A percentile compares a stretch with the other conserved stretches of the same genome.
Conservation (phyloP, 1,140 invertebrate species). For the Vanessa atalanta region DNA sequence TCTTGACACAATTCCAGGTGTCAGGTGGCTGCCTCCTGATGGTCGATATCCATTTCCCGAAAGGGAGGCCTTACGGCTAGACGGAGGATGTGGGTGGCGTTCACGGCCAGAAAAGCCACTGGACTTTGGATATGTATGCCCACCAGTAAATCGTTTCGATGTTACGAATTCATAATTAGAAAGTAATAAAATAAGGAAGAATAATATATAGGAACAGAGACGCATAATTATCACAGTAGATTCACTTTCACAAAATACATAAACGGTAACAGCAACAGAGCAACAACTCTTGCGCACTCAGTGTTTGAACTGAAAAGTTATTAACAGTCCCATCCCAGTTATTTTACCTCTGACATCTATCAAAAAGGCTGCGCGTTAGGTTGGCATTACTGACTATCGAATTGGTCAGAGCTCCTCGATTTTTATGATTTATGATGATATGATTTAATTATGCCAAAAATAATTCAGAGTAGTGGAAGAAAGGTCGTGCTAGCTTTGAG, state of each 20-base stretch:
- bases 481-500: too few species aligned
- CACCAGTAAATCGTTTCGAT: conserved; percentile 52
- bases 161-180: conserved; percentile 46
- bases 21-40: conserved; percentile 49
- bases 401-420: too few species aligned
- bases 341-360: too few species aligned
- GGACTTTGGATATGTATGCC: conserved; percentile 47
- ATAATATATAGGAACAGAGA: conserved; percentile 42
- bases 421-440: too few species aligned
- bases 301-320: neutral
- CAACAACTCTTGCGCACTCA: conserved; percentile 45
- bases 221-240: conserved; percentile 44
- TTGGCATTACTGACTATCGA: too few species aligned
- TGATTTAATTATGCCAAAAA: too few species aligned
- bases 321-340: neutral
- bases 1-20: conserved; percentile 42
- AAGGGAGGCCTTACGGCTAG: conserved; percentile 24
- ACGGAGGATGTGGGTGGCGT: conserved; percentile 39
- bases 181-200: conserved; percentile 52
- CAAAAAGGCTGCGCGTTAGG: too few species aligned
- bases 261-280: conserved; percentile 26
- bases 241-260: conserved; percentile 13
- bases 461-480: too few species aligned
- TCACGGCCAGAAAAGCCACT: conserved; percentile 49
- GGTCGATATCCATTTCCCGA: conserved; percentile 39